Evolutionary conservation across 1,140 invertebrate genomes (phyloP), one percentile per base, ranked within the genome.

Genomic region (Meloidogyne floridensis): DNA sequence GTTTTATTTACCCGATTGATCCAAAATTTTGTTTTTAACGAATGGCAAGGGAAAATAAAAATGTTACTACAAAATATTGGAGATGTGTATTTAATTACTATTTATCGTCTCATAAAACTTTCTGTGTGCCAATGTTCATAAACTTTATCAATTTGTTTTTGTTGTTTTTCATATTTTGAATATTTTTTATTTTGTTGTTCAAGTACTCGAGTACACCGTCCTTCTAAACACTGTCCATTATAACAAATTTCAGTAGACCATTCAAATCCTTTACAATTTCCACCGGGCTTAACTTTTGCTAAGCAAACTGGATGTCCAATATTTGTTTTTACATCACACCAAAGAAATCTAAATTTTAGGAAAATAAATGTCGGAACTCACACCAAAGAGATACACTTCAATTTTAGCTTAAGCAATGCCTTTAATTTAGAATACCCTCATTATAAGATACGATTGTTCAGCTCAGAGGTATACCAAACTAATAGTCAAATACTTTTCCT

Each of bases 191-290:
- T 43, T 72, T 72, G 8, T 10, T 53, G 6, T 77, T 20, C 72
- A 32, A 13, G 18, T 56, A 77, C 32, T 32, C 32, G 32, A n/a
- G 79, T 59, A 42, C 84, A 84, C 7, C 18, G 47, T 13, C 84
- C 84, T 70, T 85, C 72, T 13, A 84, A 43, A 73, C 84, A 84
- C 15, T 74, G 69, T 15, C 83, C 84, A 32, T 85, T 53, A 70
- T 86, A 86, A 73, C 84, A 84, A 42, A 86, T 74, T 70, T 84
- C 85, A 13, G 4, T 72, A 18, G 83, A 85, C 84, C 84, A 84
- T 20, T 89, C 89, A 75, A 90, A 89, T 13, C 89, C 87, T 13
- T 73, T 80, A 69, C 88, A 89, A 70, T 84, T 84, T 32, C 88
- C 88, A 71, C 80, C 77, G 7, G 73, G 56, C 43, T 87, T 87